Conservation (phyloP, 2,888 invertebrate genomes). For the Dromius quadrimaculatus region DNA sequence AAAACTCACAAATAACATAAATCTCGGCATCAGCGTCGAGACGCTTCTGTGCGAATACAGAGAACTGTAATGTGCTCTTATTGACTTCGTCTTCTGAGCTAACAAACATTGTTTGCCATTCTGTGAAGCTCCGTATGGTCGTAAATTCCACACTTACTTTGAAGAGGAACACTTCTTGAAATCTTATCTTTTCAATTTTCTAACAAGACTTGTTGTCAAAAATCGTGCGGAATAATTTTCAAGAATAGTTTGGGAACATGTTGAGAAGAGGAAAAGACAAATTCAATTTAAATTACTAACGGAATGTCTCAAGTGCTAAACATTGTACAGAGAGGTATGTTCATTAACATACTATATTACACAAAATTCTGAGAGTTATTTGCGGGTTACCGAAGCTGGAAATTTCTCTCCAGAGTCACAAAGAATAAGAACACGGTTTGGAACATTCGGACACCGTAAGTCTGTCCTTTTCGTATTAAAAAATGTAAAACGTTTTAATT, state of each 20-base stretch:
- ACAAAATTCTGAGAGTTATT: constrained; percentile 46
- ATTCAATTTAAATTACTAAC: constrained; percentile 41
- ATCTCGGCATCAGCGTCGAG: not conserved
- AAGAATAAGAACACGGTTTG: not conserved
- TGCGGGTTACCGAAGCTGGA: not conserved
- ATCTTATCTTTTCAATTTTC: not conserved
- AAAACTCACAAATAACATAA: not conserved
- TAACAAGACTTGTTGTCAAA: too few species aligned
- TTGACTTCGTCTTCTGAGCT: not conserved
- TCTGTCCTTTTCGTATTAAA: constrained; percentile 21
- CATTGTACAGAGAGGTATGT: constrained; percentile 46
- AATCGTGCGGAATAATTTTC: too few species aligned
- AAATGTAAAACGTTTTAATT: constrained; percentile 48
- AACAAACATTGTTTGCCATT: not conserved
- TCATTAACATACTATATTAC: constrained; percentile 43
- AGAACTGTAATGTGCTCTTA: not conserved
- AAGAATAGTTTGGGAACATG: too few species aligned
- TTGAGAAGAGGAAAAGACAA: not conserved
- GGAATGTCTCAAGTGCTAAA: constrained; percentile 43
- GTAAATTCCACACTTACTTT: not conserved
- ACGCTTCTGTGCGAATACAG: not conserved
- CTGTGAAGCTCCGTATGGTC: not conserved
- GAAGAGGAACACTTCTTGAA: not conserved
- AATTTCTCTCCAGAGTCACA: not conserved
- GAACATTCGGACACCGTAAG: constrained; percentile 21